Evolutionary conservation across 2,797 vertebrate genomes (phyloP), one percentile per base, ranked within the genome.

Genomic region (Etheostoma nigrum): DNA sequence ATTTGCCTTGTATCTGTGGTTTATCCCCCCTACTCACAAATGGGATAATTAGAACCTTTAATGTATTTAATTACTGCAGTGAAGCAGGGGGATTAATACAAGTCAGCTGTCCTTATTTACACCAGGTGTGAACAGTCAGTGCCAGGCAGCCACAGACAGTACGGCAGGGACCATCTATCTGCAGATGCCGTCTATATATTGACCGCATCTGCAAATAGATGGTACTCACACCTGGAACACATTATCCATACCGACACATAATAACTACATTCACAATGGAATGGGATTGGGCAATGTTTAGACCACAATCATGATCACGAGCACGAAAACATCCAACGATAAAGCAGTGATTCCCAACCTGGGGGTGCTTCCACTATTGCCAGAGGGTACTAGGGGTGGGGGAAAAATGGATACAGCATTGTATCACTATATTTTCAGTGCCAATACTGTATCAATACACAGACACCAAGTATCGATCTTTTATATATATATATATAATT

Each of bases 11-110:
- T 63, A 57, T 71, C 36, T 64, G 78, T 21, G 23, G 49, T 79
- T 76, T 72, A 40, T 57, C 30, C 30, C 54, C 55, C 54, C 15
- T 11, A 23, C 61, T 76, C 52, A 64, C 72, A 73, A 40, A 57
- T 63, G 69, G 58, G 59, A 76, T 87, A 84, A 88, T 90, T 81
- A 88, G 65, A 48, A 48, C 49, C 66, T 86, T 76, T 42, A 68
- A 61, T 77, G 70, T 45, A 47, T 78, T 79, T 62, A 89, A 76
- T 87, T 76, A 81, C 60, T 51, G 69, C 69, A 81, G 69, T 68
- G 30, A 64, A 64, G 63, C 27, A 19, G 27, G 36, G 71, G 67
- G 63, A 76, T 85, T 78, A 86, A 86, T 83, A 71, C 72, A 79
- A 87, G 64, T 70, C 72, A 74, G 76, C 64, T 33, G 84, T 67